Evolutionary conservation across 2,797 vertebrate species (phyloP), one percentile per base, ranked within the genome.

Genomic region (Microtus californicus): DNA sequence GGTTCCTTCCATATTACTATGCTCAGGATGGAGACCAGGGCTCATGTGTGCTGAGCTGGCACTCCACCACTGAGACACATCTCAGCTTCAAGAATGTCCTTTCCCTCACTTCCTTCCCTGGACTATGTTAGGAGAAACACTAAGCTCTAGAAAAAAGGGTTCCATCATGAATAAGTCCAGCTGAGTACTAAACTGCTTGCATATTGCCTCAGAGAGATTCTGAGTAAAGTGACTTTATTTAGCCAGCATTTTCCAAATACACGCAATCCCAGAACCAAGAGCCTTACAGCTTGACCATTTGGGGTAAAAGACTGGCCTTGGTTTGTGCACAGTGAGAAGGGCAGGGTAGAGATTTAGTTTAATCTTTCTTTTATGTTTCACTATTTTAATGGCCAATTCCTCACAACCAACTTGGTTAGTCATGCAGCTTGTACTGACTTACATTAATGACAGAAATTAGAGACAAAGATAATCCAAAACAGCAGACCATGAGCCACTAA

Each of bases 391-490:
- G 67, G 40, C 27, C 74, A 67, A 6, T 78, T 78, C 54, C 67
- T 91, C 54, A n/a, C 37, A 77, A 86, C 69, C 59, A 88, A 63
- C 59, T 71, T 80, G 73, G 31, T 83, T 77, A 83, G 14, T 63
- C 25, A 11, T 80, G 51, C 43, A 76, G 65, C 77, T 80, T 78
- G 45, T 86, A n/a, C 79, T 79, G 86, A 78, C 83, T 92, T 76
- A 79, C 25, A 80, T 15, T 74, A 90, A 65, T 71, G n/a, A 81
- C 34, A 82, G 90, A 85, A 80, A 63, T 23, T 80, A 63, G 51
- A 97, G n/a, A 85, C 76, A 90, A 71, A 91, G 80, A 71, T 37
- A 76, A 94, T 86, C 54, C 65, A 34, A 93, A 92, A 76, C 56
- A 80, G 78, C 25, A 88, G 34, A 65, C 77, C 29, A 7, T 83